phyloP scores from a whole-genome alignment of 2,797 vertebrate genomes.

The Cyprinella venusta region DNA sequence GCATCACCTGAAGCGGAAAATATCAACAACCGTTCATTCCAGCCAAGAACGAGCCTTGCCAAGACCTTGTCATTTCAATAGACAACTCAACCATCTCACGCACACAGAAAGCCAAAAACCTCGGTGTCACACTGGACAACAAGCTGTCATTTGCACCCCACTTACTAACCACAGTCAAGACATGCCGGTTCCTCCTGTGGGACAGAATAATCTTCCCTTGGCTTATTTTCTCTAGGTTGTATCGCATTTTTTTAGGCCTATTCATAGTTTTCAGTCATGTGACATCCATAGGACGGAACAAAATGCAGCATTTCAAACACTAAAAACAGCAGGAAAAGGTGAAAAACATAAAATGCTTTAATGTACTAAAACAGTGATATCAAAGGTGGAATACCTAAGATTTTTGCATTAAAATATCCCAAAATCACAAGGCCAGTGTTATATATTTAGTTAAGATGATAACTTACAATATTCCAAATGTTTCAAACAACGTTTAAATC shows the following conservation, averaged over 20 bases:
- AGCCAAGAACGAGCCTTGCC: conserved; percentile 9
- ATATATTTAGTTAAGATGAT: no score
- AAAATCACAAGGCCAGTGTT: no score
- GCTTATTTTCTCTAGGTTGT: neutral
- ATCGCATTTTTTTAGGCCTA: neutral
- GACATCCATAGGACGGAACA: neutral
- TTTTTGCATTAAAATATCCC: no score
- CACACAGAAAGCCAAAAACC: conserved; percentile 26
- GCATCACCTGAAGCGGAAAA: conserved; percentile 1
- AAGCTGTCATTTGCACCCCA: conserved; percentile 28
- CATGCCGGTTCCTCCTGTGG: neutral
- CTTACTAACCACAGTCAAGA: conserved; percentile 14
- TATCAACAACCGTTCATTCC: neutral
- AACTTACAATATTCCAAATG: no score
- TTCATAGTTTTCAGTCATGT: neutral
- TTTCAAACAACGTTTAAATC: no score
- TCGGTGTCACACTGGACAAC: conserved; percentile 35
- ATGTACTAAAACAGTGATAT: neutral
- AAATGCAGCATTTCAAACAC: neutral
- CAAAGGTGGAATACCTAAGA: no score
- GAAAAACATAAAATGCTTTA: no score
- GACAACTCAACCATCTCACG: conserved; percentile 29
- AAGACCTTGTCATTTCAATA: conserved; percentile 31
- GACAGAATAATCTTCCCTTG: neutral
- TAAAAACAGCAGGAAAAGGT: no score